Evolutionary conservation across 2,797 vertebrate species (phyloP).

Genomic region (Cryptoprocta ferox): DNA sequence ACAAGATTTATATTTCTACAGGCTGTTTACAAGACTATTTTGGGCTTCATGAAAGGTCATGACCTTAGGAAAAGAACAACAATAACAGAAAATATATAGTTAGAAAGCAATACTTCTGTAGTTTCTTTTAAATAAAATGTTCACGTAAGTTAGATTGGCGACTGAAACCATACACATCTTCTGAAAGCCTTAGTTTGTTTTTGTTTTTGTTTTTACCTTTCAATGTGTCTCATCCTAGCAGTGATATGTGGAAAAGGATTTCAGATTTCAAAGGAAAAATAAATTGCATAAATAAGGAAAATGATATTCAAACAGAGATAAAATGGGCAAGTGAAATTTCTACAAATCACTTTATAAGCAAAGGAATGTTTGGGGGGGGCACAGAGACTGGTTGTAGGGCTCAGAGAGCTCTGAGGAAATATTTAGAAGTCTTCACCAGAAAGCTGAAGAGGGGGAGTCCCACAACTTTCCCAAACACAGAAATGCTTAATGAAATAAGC

Average conservation of each 20-base stretch:
- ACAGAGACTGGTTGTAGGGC: background rate
- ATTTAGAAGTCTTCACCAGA: background rate
- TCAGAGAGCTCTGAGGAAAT: background rate
- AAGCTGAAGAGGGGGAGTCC: background rate
- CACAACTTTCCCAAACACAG: background rate
- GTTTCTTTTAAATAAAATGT: constrained; percentile 48
- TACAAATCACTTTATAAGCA: background rate
- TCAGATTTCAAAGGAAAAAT: constrained; percentile 48
- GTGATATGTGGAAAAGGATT: constrained; percentile 20
- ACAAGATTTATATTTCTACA: constrained; percentile 30
- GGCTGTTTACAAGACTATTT: constrained; percentile 42
- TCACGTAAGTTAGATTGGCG: constrained; percentile 50
- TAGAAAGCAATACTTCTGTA: constrained; percentile 34
- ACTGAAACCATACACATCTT: constrained; percentile 14
- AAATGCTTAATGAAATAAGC: background rate
- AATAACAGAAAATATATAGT: background rate
- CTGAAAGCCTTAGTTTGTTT: background rate
- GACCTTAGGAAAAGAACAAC: background rate
- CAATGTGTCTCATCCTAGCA: constrained; percentile 1
- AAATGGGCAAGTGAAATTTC: background rate
- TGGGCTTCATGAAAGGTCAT: background rate
- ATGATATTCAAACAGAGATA: constrained; percentile 4
- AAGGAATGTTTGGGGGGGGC: background rate
- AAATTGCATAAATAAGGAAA: constrained; percentile 49
- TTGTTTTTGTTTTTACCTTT: background rate